Conservation (phyloP, 2,888 invertebrate species). For the Prenolepis imparis region DNA sequence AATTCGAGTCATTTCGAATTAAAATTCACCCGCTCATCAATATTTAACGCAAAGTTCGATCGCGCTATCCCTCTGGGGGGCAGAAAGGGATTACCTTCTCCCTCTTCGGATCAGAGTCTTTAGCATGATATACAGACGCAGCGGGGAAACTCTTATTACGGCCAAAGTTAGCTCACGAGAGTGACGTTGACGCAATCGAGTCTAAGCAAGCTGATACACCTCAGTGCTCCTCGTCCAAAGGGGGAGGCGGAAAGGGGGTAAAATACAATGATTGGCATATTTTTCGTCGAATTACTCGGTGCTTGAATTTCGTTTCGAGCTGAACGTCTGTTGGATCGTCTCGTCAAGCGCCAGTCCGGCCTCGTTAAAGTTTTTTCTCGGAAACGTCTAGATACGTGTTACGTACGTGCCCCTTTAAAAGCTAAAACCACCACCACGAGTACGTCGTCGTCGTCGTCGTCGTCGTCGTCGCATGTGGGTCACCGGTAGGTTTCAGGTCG, state of each 20-base stretch:
- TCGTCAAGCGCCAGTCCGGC: background rate
- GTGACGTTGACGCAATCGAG: constrained; percentile 45
- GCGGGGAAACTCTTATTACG: constrained; percentile 34
- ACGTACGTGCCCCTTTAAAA: constrained; percentile 61
- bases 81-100: background rate
- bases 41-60: background rate
- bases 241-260: background rate
- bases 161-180: constrained; percentile 37
- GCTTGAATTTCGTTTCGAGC: constrained; percentile 4
- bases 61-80: background rate
- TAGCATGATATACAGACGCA: background rate
- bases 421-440: constrained; percentile 54
- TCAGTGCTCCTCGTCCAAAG: background rate
- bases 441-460: background rate
- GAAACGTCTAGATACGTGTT: background rate
- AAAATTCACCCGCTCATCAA: background rate
- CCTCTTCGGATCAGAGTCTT: background rate
- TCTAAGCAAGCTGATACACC: constrained; percentile 29
- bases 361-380: background rate
- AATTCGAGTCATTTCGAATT: background rate
- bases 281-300: background rate
- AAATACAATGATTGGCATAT: background rate
- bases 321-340: constrained; percentile 15
- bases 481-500: constrained; percentile 56
- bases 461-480: constrained; percentile 56